These are phyloP conservation scores for Enteromius unitaeniatus DNA, from an alignment of 2,797 vertebrate species.

Conservation along the genomic window DNA sequence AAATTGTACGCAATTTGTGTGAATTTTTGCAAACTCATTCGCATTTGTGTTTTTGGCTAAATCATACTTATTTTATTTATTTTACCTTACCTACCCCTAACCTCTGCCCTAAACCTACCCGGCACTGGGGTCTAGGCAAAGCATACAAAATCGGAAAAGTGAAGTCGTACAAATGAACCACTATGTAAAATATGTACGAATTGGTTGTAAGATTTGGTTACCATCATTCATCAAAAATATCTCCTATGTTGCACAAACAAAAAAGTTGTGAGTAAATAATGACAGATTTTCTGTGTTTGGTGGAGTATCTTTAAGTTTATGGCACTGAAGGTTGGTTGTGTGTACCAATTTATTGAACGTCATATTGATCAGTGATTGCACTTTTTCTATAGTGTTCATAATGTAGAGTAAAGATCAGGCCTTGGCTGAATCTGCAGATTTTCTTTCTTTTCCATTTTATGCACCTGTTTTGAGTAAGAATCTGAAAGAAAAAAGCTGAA, in stretches of 20 bases:
- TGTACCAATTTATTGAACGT: not conserved
- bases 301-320: not conserved
- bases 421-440: not conserved
- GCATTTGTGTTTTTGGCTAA: no score
- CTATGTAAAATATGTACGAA: not conserved
- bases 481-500: not conserved
- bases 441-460: not conserved
- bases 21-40: no score
- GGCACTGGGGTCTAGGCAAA: not conserved
- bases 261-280: not conserved
- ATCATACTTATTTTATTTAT: no score
- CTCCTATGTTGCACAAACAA: not conserved
- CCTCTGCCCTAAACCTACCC: not conserved
- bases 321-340: not conserved
- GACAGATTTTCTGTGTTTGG: not conserved
- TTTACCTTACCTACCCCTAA: not conserved
- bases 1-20: no score
- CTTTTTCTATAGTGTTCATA: not conserved
- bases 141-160: not conserved
- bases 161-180: not conserved
- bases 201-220: not conserved
- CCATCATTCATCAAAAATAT: not conserved
- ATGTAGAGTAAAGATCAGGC: not conserved
- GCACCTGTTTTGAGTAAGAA: not conserved
- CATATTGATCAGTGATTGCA: not conserved